A percentile compares a stretch with the other conserved stretches of the same genome.
These are phyloP conservation scores for Muscidifurax raptorellus DNA, from an alignment of 1,140 invertebrate species.

Conservation along the genomic window DNA sequence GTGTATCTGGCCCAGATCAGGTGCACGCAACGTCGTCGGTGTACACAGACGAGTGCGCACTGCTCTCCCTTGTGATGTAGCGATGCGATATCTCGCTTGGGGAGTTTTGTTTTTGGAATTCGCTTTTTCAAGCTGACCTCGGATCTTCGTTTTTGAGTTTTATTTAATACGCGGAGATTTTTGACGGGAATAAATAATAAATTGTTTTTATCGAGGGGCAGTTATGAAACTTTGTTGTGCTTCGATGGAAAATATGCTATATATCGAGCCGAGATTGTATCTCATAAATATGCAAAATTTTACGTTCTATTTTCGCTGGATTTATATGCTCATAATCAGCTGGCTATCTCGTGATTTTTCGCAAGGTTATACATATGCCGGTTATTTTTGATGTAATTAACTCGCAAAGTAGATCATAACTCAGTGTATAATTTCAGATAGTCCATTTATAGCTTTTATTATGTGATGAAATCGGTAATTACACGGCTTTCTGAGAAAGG, in stretches of 20 bases:
- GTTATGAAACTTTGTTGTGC: not conserved
- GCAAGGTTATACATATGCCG: slow-evolving; percentile 17
- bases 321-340: not conserved
- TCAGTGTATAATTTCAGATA: slow-evolving; percentile 1
- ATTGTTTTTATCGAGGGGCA: not conserved
- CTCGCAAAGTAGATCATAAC: slow-evolving; percentile 11
- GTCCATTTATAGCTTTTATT: not conserved
- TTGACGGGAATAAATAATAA: not conserved
- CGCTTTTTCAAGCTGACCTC: not conserved
- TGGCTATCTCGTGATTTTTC: not conserved
- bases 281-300: not conserved
- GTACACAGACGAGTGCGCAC: not conserved
- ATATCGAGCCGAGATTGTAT: not conserved
- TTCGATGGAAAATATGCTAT: not conserved
- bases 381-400: slow-evolving; percentile 24
- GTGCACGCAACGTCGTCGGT: slow-evolving; percentile 63
- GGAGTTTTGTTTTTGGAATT: not conserved
- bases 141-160: not conserved
- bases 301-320: slow-evolving; percentile 17
- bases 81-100: not conserved
- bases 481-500: no score
- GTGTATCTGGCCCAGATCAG: slow-evolving; percentile 71
- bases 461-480: slow-evolving; percentile 3
- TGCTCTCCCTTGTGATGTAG: not conserved
- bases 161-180: not conserved